Conservation (phyloP, 2,797 vertebrate genomes). For the Sebastes umbrosus region DNA sequence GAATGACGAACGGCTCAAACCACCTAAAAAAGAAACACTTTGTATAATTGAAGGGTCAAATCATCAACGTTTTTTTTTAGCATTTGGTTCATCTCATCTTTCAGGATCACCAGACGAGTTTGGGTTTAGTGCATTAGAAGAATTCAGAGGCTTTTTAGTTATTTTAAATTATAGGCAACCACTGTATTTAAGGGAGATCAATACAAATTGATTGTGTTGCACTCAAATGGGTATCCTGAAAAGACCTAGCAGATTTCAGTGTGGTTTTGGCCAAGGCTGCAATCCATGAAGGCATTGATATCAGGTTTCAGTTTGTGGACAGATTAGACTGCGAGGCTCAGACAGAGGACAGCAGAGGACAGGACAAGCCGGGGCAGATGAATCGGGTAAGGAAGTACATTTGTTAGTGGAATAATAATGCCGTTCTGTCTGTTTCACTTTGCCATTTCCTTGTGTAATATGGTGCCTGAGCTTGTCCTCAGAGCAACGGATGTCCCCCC, state of each 20-base stretch:
- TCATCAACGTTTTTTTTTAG: not conserved
- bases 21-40: slow-evolving; percentile 81
- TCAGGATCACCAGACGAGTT: not conserved
- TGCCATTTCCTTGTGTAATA: slow-evolving; percentile 57
- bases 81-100: not conserved
- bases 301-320: slow-evolving; percentile 43
- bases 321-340: slow-evolving; percentile 35
- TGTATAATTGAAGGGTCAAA: not conserved
- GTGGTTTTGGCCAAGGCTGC: slow-evolving; percentile 8
- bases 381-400: slow-evolving; percentile 29
- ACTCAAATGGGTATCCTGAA: slow-evolving; percentile 8
- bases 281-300: slow-evolving; percentile 16
- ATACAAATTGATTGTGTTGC: slow-evolving; percentile 4
- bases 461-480: slow-evolving; percentile 52
- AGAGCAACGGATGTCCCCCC: slow-evolving; percentile 40
- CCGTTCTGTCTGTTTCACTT: slow-evolving; percentile 52
- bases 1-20: slow-evolving; percentile 99
- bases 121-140: not conserved
- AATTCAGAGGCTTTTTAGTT: not conserved
- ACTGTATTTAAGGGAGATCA: slow-evolving; percentile 12
- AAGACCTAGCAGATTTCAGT: not conserved
- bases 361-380: slow-evolving; percentile 22
- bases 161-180: not conserved
- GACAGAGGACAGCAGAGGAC: slow-evolving; percentile 57
- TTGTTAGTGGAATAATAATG: slow-evolving; percentile 66